Evolutionary conservation across 2,113 vertebrate species (phyloP).

Genomic region (Scomber japonicus): DNA sequence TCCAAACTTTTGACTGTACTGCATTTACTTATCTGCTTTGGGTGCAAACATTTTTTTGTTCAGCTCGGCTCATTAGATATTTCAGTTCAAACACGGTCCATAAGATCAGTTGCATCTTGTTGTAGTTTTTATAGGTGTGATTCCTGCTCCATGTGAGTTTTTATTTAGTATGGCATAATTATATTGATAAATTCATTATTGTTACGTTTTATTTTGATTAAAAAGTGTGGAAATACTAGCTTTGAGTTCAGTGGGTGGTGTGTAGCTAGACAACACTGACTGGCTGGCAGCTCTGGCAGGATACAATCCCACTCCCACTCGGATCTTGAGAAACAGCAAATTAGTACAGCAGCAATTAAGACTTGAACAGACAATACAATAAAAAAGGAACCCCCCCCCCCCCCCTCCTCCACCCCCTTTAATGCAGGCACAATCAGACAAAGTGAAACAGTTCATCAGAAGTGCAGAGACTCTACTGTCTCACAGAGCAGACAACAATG

Average conservation of each 20-base stretch:
- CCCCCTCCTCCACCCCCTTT: neutral
- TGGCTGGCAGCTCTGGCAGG: slow-evolving; percentile 52
- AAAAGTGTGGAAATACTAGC: neutral
- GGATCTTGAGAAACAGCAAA: slow-evolving; percentile 56
- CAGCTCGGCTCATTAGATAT: too few species aligned
- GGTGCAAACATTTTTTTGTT: too few species aligned
- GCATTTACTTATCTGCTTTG: too few species aligned
- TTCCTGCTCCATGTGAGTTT: neutral
- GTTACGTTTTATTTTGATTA: neutral
- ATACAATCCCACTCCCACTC: slow-evolving; percentile 25
- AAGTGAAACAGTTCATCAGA: slow-evolving; percentile 70
- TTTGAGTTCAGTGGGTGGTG: slow-evolving; percentile 18
- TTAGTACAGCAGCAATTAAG: slow-evolving; percentile 71
- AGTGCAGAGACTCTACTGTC: slow-evolving; percentile 63
- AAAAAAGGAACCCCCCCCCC: slow-evolving; percentile 52
- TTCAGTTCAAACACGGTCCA: neutral
- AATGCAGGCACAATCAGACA: slow-evolving; percentile 66
- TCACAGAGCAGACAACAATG: slow-evolving; percentile 78
- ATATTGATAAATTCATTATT: slow-evolving; percentile 1
- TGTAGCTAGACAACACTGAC: neutral
- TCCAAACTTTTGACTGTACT: too few species aligned
- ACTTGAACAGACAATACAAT: slow-evolving; percentile 65
- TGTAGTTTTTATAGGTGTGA: neutral
- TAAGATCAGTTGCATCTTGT: slow-evolving; percentile 16
- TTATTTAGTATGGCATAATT: neutral